Evolutionary conservation across 2,797 vertebrate genomes (phyloP), one percentile per base, ranked within the genome.

Genomic region (Chlorospingus flavigularis): DNA sequence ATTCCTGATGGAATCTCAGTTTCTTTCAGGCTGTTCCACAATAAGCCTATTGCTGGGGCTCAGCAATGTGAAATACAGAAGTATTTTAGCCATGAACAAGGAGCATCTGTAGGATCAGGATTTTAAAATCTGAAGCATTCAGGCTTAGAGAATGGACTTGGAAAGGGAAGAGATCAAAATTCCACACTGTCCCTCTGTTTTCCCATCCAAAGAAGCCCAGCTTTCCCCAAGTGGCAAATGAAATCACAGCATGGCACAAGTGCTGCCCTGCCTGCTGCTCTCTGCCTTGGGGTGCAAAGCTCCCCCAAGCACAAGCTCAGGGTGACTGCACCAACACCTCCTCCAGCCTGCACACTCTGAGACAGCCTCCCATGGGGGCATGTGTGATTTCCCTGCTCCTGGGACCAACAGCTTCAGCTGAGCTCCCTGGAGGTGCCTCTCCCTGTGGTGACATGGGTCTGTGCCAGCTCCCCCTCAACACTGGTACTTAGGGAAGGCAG

Each of bases 11-110:
- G 14, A 79, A 35, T 20, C 77, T 81, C 10, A 2, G 17, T 77
- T 88, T 87, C 58, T 84, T 83, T 62, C 62, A 58, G 68, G 54
- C 43, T 93, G 23, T 53, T 89, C 53, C 39, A 68, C 37, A 70
- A 31, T 39, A 58, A 75, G 55, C 7, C 75, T 54, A n/a, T 51
- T 76, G 47, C 50, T 39, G 68, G 42, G 66, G 47, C 78, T 81
- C 80, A 90, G 39, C 13, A 17, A 53, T 61, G 71, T 76, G 86
- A 92, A 96, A 35, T 57, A 72, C 30, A 7, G 31, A 68, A 68
- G 10, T 73, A 7, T 35, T 76, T 82, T 73, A 57, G 26, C 77
- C 81, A 11, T 62, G 33, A 92, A 45, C 24, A 54, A 55, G 42
- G 50, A 75, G 18, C 6, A 1, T 42, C 79, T 78, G 10, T 40